Conservation (phyloP, 1,140 invertebrate genomes). For the Caenorhabditis brenneri region DNA sequence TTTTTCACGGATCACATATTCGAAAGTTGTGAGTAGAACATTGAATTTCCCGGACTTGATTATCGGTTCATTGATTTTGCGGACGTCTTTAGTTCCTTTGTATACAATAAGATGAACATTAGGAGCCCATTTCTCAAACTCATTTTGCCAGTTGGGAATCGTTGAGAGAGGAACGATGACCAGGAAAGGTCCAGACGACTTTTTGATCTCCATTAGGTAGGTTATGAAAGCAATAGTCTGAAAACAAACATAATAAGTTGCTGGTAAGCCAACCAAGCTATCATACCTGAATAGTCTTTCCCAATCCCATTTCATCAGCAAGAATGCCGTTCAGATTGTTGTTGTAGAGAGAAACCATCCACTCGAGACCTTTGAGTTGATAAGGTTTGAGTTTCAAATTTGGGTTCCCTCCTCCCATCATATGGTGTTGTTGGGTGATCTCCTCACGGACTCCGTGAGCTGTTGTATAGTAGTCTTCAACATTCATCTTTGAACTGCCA, state of each 20-base stretch:
- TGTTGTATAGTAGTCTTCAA: constrained; percentile 73
- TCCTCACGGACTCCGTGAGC: constrained; percentile 73
- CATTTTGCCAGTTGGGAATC: constrained; percentile 99
- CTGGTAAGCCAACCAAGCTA: no score
- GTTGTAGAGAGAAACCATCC: constrained; percentile 97
- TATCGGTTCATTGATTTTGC: constrained; percentile 91
- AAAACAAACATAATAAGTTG: no score
- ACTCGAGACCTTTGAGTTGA: constrained; percentile 96
- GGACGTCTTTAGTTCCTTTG: constrained; percentile 93
- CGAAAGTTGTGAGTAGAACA: constrained; percentile 98
- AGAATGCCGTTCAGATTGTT: constrained; percentile 94
- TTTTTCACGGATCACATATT: constrained; percentile 98
- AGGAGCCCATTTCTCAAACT: constrained; percentile 99
- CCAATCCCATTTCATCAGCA: constrained; percentile 77
- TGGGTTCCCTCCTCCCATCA: constrained; percentile 71
- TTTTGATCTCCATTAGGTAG: constrained; percentile 92
- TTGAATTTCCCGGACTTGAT: constrained; percentile 98
- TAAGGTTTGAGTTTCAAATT: constrained; percentile 76
- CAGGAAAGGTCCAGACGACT: constrained; percentile 95
- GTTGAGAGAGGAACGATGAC: constrained; percentile 99
- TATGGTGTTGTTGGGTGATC: constrained; percentile 72
- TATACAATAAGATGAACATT: constrained; percentile 98
- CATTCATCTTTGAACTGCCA: constrained; percentile 71
- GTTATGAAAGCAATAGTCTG: constrained; percentile 96
- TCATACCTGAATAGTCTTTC: constrained; percentile 83